These are phyloP conservation scores for Prietella phreatophila DNA, from an alignment of 2,113 vertebrate genomes.

Conservation along the genomic window DNA sequence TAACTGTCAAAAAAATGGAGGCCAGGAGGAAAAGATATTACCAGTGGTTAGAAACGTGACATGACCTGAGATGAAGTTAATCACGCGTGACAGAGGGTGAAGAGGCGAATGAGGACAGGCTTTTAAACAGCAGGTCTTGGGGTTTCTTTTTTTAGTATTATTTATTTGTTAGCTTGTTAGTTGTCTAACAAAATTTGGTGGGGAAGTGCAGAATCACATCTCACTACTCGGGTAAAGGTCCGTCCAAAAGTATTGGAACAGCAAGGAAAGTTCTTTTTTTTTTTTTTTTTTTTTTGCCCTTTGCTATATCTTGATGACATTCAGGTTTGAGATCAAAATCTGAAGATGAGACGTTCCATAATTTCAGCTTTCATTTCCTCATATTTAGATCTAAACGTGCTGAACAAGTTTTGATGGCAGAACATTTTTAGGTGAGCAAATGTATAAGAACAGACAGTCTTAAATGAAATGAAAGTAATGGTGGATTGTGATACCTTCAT, in stretches of 20 bases:
- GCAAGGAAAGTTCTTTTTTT: no score
- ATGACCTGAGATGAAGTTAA: conserved; percentile 47
- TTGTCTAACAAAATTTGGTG: not conserved
- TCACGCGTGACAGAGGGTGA: conserved; percentile 3
- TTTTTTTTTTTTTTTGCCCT: no score
- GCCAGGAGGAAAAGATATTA: conserved; percentile 8
- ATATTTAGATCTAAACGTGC: no score
- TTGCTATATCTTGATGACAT: no score
- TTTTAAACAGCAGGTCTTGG: conserved; percentile 53
- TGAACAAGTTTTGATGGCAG: no score
- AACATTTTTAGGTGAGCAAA: no score
- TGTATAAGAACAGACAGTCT: no score
- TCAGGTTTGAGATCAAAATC: no score
- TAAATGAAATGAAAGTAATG: no score
- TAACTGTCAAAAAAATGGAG: conserved; percentile 25
- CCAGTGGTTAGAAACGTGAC: conserved; percentile 23
- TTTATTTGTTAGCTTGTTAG: not conserved
- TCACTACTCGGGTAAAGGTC: not conserved
- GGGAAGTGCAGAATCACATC: not conserved
- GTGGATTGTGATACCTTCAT: no score
- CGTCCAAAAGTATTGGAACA: not conserved
- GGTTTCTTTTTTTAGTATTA: not conserved
- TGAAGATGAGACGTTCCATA: no score
- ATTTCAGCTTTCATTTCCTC: no score
- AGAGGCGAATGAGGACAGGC: conserved; percentile 54